Base-by-base conservation (phyloP, 2,888 invertebrate species). In the Diadromus collaris region DNA sequence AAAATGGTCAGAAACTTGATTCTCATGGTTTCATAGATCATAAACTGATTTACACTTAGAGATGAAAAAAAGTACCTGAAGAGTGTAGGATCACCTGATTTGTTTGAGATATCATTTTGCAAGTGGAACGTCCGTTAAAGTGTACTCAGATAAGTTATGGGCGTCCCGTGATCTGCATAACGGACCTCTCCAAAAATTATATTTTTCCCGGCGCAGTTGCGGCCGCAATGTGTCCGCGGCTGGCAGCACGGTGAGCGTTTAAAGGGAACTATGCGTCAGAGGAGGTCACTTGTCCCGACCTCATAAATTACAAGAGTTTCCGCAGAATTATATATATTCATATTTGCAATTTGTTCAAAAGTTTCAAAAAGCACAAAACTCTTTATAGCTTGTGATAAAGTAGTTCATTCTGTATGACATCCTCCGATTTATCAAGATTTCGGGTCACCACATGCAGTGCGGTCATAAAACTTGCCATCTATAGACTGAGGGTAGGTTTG, bases 381-480 rank as follows among this genome's bases (percentile, higher is more conserved):
- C 38, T 13, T 41, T 41, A 41, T 16, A 41, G 13, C 24, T 46
- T 13, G 21, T 13, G 51, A 21, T 51, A 5, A 21, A 24, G 51
- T 24, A 13, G 51, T 4, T 41, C 38, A 13, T 10, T 21, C 24
- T 9, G 24, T 10, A 51, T 13, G 21, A 10, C 51, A 51, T 24
- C 21, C 51, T 24, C 21, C 51, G 13, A 51, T 24, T 24, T 51
- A 51, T 51, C 21, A 51, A 51, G 10, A 21, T 51, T 21, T 24
- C 51, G 24, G 21, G 24, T 51, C 21, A 51, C 5, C 13, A 16
- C 38, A 16, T 51, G 24, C 13, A 24, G 9, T 24, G 24, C 21
- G 24, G 24, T 51, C 51, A 24, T 10, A 21, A 56, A 56, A 56
- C 56, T 27, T 56, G n/a, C 29, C 10, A 56, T 56, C 56, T 27